Conservation (phyloP, 2,888 invertebrate species). For the Caenorhabditis japonica region DNA sequence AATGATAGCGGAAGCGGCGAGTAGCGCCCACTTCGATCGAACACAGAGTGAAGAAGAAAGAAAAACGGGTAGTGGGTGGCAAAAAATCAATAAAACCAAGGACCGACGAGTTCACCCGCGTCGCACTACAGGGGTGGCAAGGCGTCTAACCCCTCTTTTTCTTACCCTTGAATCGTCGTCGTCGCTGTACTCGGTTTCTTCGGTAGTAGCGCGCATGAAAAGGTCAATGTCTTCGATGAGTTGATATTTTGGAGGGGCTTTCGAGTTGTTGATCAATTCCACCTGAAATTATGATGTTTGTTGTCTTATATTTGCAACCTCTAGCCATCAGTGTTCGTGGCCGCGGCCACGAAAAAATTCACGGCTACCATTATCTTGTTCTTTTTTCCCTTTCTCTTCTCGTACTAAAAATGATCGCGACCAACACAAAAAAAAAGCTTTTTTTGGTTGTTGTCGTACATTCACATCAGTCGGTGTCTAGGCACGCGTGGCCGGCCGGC, state of each 20-base stretch:
- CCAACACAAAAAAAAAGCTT: conserved; percentile 7
- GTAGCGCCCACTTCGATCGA: too few species aligned
- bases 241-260: conserved; percentile 15
- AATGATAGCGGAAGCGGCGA: too few species aligned
- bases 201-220: conserved; percentile 39
- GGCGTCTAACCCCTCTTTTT: not conserved
- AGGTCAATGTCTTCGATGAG: conserved; percentile 35
- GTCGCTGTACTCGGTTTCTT: conserved; percentile 40
- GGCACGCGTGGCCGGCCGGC: conserved; percentile 22
- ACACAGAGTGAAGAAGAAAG: too few species aligned
- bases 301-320: not conserved
- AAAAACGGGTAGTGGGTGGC: too few species aligned
- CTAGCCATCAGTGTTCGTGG: too few species aligned
- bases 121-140: too few species aligned
- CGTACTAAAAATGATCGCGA: too few species aligned
- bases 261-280: conserved; percentile 38
- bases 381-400: too few species aligned
- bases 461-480: conserved; percentile 32
- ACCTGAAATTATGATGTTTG: conserved; percentile 26
- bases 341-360: too few species aligned
- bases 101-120: too few species aligned
- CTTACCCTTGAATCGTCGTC: conserved; percentile 34
- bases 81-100: too few species aligned
- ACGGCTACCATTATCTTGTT: too few species aligned
- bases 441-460: conserved; percentile 40